A percentile compares a stretch with the other conserved stretches of the same genome.
Conservation (phyloP, 1,140 invertebrate species). For the Zaprionus nigranus region DNA sequence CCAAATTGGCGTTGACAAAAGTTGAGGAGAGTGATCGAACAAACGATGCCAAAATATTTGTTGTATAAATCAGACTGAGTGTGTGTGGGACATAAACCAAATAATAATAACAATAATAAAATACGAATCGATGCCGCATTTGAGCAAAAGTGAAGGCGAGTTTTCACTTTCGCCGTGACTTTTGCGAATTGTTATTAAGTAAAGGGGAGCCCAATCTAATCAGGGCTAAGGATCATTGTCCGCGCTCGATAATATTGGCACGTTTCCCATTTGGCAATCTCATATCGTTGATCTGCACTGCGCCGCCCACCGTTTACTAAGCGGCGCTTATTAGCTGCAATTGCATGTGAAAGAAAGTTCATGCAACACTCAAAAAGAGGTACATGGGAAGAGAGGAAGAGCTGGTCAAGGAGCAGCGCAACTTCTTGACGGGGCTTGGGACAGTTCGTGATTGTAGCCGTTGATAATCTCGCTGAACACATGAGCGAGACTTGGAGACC, state of each 20-base stretch:
- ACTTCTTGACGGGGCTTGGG: slow-evolving; percentile 7
- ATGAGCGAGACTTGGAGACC: slow-evolving; percentile 43
- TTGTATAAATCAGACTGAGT: slow-evolving; percentile 14
- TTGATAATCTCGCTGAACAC: slow-evolving; percentile 67
- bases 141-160: slow-evolving; percentile 43
- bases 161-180: slow-evolving; percentile 47
- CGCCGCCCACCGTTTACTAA: slow-evolving; percentile 59
- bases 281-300: slow-evolving; percentile 30
- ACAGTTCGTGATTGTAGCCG: slow-evolving; percentile 64
- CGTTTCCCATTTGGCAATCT: slow-evolving; percentile 45
- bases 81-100: slow-evolving; percentile 9
- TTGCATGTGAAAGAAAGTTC: slow-evolving; percentile 78
- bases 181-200: slow-evolving; percentile 36
- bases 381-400: neutral
- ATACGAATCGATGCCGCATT: slow-evolving; percentile 7
- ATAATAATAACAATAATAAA: slow-evolving; percentile 16
- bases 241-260: slow-evolving; percentile 27
- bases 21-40: slow-evolving; percentile 14
- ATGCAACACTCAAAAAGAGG: slow-evolving; percentile 23
- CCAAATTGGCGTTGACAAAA: slow-evolving; percentile 31
- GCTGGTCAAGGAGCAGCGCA: slow-evolving; percentile 43
- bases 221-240: slow-evolving; percentile 36
- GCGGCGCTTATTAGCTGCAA: slow-evolving; percentile 58
- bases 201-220: slow-evolving; percentile 20
- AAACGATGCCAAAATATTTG: slow-evolving; percentile 11